Evolutionary conservation across 1,140 invertebrate species (phyloP).

Genomic region (Atta texana): DNA sequence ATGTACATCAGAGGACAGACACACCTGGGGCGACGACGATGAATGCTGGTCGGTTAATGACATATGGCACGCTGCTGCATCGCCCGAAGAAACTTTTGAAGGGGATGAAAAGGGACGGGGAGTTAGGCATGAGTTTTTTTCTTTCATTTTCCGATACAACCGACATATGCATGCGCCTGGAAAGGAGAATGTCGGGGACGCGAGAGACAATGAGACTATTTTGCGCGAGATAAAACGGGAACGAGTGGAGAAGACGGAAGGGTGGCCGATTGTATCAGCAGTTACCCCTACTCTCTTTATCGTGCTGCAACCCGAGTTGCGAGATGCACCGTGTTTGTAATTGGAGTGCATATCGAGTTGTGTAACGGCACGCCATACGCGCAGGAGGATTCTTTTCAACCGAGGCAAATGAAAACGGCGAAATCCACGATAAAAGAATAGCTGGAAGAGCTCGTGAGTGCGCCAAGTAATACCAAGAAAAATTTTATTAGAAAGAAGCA

Average conservation of each 20-base stretch:
- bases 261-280: conserved; percentile 32
- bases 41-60: conserved; percentile 45
- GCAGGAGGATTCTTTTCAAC: conserved; percentile 6
- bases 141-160: conserved; percentile 41
- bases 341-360: conserved; percentile 49
- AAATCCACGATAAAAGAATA: conserved; percentile 18
- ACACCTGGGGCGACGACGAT: conserved; percentile 42
- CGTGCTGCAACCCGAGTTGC: conserved; percentile 13
- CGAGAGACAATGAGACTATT: conserved; percentile 74
- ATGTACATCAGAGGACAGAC: background rate
- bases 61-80: conserved; percentile 49
- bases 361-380: conserved; percentile 8
- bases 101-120: background rate
- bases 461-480: background rate
- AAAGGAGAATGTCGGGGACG: conserved; percentile 43
- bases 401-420: conserved; percentile 42
- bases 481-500: background rate
- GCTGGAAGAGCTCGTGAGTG: background rate
- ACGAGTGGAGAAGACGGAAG: background rate
- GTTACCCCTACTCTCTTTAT: conserved; percentile 42
- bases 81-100: conserved; percentile 13
- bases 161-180: conserved; percentile 39
- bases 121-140: background rate
- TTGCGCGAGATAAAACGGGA: conserved; percentile 33
- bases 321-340: conserved; percentile 38